Evolutionary conservation across 2,113 vertebrate species (phyloP), one percentile per base, ranked within the genome.

Genomic region (Origma solitaria): DNA sequence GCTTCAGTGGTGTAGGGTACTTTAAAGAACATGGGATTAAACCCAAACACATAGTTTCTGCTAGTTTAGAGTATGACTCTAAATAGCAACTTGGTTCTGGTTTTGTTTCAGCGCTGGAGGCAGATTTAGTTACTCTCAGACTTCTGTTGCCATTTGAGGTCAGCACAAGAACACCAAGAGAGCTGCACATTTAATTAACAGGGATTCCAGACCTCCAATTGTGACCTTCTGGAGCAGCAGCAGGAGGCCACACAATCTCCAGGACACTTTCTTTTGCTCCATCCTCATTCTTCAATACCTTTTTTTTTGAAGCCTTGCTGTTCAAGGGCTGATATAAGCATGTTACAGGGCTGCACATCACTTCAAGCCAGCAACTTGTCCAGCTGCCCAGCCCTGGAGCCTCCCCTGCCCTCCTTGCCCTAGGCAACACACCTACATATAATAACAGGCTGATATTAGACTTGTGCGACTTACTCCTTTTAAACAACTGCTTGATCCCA

Each of bases 161-260:
- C 40, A 51, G 40, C 30, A 8, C 18, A 60, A 27, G 35, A 68
- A 68, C 14, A 18, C 27, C 12, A 37, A 50, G 33, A 49, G 7
- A 37, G 5, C 24, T 28, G 15, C 13, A 54, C 4, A 4, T 38
- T 64, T 72, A 27, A 1, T 8, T 7, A 47, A 0, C 0, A 0
- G 1, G 33, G 33, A 76, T 51, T 79, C 28, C 62, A 72, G 53
- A 44, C 27, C 9, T 45, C 30, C 27, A 44, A 14, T 18, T 35
- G 21, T 15, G 25, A 66, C 21, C 49, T 61, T 77, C 56, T 66
- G 47, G 69, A 87, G 19, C 18, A 31, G 27, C 68, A 33, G 21
- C 44, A 65, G 49, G 40, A 13, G 7, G 35, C 24, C 64, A 28
- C 13, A 23, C 18, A 27, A 15, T 18, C 57, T 38, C 51, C 38